Evolutionary conservation across 2,113 vertebrate genomes (phyloP), one percentile per base, ranked within the genome.

Genomic region (Equus quagga): DNA sequence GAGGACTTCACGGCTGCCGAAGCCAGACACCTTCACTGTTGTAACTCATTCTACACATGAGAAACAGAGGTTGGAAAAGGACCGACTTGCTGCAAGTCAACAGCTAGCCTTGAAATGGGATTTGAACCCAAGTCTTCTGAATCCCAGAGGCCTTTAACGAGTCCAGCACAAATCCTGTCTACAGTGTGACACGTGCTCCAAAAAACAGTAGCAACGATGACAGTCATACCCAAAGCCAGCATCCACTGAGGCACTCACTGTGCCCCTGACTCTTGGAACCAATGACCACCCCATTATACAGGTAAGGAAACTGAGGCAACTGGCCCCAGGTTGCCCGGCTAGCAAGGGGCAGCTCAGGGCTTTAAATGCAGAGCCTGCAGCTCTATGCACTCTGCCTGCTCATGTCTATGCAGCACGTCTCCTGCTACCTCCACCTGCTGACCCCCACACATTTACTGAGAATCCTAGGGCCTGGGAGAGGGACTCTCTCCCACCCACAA

Each of bases 91-190:
- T 36, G 72, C 26, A 90, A 28, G 36, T 72, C 73, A n/a, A 83
- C 24, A 92, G 51, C 84, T 65, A 67, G 54, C 84, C 54, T 26
- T 60, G 73, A 91, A 81, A 36, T 4, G 67, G 56, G 41, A 86
- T 72, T 58, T 33, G 18, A 95, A 58, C 31, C 54, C 41, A 54
- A 21, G 65, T 46, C 69, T 89, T 65, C 64, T 36, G 41, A n/a
- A 62, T 82, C 65, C 70, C 21, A 31, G 58, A 31, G 41, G 72
- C 2, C 56, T 72, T 73, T 65, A 65, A 26, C 15, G 51, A 96
- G 85, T 9, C 91, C 51, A 65, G 88, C 51, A 36, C 21, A 36
- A 49, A 72, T 88, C 44, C 65, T 67, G 60, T n/a, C 49, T 31
- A 44, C 2, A 11, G 41, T 14, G 36, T 9, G 33, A 44, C 2